phyloP scores from a whole-genome alignment of 2,797 vertebrate species.

The Cichlasoma orientale region DNA sequence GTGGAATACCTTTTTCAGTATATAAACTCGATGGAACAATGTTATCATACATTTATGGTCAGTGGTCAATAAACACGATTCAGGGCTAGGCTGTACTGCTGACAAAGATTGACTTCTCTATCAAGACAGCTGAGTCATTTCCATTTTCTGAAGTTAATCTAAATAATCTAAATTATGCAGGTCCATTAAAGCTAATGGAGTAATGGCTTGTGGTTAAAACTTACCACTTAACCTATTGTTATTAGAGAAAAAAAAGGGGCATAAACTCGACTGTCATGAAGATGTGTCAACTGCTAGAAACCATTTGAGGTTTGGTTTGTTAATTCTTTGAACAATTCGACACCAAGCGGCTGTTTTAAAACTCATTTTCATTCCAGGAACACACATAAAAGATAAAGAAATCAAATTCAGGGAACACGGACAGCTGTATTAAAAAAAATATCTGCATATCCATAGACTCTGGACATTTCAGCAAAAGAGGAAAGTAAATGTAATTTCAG shows the following conservation, averaged over 20 bases:
- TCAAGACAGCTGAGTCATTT: constrained; percentile 36
- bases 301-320: neutral
- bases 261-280: neutral
- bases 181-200: constrained; percentile 55
- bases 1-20: neutral
- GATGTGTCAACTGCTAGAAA: neutral
- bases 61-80: constrained; percentile 16
- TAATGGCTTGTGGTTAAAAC: constrained; percentile 49
- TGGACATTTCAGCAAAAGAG: neutral
- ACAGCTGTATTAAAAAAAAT: neutral
- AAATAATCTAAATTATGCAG: constrained; percentile 77
- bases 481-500: neutral
- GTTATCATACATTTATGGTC: neutral
- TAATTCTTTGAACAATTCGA: neutral
- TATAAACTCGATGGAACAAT: constrained; percentile 3
- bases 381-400: neutral
- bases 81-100: neutral
- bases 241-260: neutral
- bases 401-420: neutral
- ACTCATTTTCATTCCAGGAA: neutral
- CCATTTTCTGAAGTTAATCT: constrained; percentile 39
- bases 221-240: constrained; percentile 11
- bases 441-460: neutral
- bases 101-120: constrained; percentile 16
- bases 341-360: neutral